These are phyloP conservation scores for Carpatolechia fugitivella DNA, from an alignment of 2,888 invertebrate genomes.

Conservation along the genomic window DNA sequence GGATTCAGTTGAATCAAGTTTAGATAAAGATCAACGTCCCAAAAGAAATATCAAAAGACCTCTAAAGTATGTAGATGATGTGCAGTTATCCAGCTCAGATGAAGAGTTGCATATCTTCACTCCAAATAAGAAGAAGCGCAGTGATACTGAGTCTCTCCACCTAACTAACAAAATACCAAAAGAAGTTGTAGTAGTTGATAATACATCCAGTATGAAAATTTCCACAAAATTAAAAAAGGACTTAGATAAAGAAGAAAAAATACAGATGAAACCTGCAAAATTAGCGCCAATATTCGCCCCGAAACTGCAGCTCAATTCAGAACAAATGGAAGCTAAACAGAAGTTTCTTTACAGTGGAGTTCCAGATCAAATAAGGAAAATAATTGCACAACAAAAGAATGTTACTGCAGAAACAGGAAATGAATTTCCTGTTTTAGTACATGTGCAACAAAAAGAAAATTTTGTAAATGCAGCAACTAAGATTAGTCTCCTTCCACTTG, in stretches of 20 bases:
- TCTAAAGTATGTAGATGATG: constrained; percentile 58
- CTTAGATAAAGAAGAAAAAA: constrained; percentile 9
- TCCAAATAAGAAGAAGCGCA: constrained; percentile 56
- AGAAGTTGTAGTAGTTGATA: constrained; percentile 11
- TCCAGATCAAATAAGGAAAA: constrained; percentile 81
- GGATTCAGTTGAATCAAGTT: background rate
- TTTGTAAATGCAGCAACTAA: background rate
- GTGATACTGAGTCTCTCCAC: constrained; percentile 20
- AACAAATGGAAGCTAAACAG: constrained; percentile 81
- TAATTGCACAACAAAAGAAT: constrained; percentile 68
- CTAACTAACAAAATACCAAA: constrained; percentile 19
- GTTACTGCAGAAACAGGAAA: constrained; percentile 50
- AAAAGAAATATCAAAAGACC: constrained; percentile 61
- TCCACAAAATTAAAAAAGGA: constrained; percentile 13
- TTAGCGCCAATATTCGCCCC: constrained; percentile 85
- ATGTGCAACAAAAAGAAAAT: constrained; percentile 77
- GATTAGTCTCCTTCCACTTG: constrained; percentile 1
- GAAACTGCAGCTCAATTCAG: constrained; percentile 80
- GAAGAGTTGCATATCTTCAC: constrained; percentile 68
- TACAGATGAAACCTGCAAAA: constrained; percentile 51
- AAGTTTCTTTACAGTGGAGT: constrained; percentile 86
- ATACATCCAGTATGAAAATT: constrained; percentile 16
- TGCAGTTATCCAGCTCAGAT: constrained; percentile 54
- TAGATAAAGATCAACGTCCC: constrained; percentile 37
- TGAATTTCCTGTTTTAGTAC: constrained; percentile 81